phyloP scores from a whole-genome alignment of 2,888 invertebrate species.

The Pilophorus perplexus region DNA sequence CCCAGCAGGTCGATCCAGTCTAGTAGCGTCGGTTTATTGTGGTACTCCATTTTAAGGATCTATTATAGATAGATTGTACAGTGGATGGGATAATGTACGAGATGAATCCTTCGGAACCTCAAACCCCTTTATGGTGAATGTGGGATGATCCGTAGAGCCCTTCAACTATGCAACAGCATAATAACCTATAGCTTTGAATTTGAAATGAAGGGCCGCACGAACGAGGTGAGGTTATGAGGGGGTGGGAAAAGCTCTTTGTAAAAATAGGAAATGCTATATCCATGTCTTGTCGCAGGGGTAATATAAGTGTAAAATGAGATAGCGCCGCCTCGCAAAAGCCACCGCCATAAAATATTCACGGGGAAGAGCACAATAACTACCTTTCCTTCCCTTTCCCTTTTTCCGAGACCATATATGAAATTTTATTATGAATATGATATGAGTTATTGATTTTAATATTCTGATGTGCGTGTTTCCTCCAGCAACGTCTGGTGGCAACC shows the following conservation, averaged over 20 bases:
- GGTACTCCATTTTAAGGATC: no score
- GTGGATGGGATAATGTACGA: no score
- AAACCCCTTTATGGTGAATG: slow-evolving; percentile 21
- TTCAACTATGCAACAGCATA: slow-evolving; percentile 28
- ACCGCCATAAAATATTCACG: slow-evolving; percentile 46
- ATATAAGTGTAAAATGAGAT: slow-evolving; percentile 44
- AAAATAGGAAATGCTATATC: slow-evolving; percentile 42
- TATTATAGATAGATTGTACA: no score
- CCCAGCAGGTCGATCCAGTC: no score
- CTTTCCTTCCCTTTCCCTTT: slow-evolving; percentile 33
- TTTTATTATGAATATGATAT: slow-evolving; percentile 47
- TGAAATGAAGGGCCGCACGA: neutral
- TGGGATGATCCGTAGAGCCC: slow-evolving; percentile 12
- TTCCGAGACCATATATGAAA: slow-evolving; percentile 42
- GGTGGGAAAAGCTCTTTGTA: slow-evolving; percentile 32
- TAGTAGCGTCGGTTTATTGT: no score
- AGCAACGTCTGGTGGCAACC: slow-evolving; percentile 34
- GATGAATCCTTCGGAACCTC: no score
- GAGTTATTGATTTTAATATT: slow-evolving; percentile 47
- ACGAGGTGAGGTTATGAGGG: neutral
- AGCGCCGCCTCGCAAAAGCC: slow-evolving; percentile 34
- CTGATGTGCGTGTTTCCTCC: slow-evolving; percentile 36
- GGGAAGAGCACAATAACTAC: slow-evolving; percentile 44
- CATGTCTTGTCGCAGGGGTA: slow-evolving; percentile 41
- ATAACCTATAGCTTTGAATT: slow-evolving; percentile 10